Evolutionary conservation across 2,113 vertebrate genomes (phyloP).

Genomic region (Cervus canadensis): DNA sequence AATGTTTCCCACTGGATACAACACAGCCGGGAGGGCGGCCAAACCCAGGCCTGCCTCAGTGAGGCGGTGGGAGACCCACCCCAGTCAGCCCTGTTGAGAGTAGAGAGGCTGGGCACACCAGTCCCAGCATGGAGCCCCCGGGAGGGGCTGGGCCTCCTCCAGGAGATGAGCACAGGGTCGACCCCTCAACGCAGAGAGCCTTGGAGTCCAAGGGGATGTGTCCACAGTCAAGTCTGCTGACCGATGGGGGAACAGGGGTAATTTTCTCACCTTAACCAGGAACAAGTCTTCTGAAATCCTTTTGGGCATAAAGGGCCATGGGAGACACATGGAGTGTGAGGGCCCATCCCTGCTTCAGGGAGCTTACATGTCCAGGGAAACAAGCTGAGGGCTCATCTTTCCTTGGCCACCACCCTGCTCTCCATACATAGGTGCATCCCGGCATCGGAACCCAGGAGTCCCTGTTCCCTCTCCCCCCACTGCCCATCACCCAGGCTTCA

Average conservation of each 20-base stretch:
- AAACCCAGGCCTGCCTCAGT: background rate
- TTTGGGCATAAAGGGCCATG: background rate
- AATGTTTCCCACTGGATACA: constrained; percentile 7
- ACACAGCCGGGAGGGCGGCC: background rate
- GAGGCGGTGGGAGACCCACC: background rate
- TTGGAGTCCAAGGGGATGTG: no score
- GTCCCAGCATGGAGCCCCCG: background rate
- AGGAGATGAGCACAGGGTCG: background rate
- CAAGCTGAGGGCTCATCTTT: background rate
- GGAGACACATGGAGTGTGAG: background rate
- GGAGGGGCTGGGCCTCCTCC: background rate
- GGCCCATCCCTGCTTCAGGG: background rate
- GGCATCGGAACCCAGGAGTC: background rate
- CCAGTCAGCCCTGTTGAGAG: background rate
- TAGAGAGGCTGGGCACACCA: no score
- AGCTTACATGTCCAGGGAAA: background rate
- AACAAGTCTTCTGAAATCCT: background rate
- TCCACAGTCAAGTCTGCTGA: background rate
- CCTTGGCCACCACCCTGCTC: background rate
- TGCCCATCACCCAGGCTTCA: background rate
- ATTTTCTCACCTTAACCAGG: background rate
- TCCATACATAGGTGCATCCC: background rate
- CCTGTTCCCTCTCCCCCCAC: background rate
- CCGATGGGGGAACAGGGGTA: background rate
- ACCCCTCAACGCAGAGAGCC: background rate